Evolutionary conservation across 1,140 invertebrate species (phyloP), one percentile per base, ranked within the genome.

Genomic region (Scylla paramamosain): DNA sequence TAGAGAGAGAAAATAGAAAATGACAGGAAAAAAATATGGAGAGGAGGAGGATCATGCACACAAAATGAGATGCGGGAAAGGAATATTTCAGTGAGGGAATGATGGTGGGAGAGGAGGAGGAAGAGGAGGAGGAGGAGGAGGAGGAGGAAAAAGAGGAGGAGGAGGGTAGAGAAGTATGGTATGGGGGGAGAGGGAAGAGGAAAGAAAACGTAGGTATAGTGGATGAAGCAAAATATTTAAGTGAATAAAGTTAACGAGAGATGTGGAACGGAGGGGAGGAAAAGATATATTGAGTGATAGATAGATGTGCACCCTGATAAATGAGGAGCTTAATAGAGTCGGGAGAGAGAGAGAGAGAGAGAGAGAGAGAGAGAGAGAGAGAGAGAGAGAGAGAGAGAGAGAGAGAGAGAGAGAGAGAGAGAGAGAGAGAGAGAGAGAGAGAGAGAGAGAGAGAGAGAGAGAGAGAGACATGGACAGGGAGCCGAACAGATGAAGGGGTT

Each of bases 261-360:
- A n/a, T 20, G 67, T n/a, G 67, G n/a, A 77, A n/a, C 67, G 67
- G 67, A 77, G 67, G 67, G 67, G 67, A 25, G 67, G 67, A n/a
- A 77, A 77, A 77, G 67, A 77, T 77, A 77, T 77, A 77, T 77
- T 77, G 67, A 77, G 25, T 77, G 67, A 77, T 77, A 77, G 67
- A 77, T 77, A 77, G 67, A 77, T 77, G 67, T 77, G 67, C 67
- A 77, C 67, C 67, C 67, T 77, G 67, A 77, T 77, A 77, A 77
- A 77, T 77, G 67, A 77, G 67, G 67, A 77, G 67, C 67, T 77
- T 77, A 77, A 77, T 77, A 77, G 67, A 77, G 67, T 77, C 67
- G 67, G 20, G 67, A 67, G 59, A 67, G 59, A 67, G 59, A 67
- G 59, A 67, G 59, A 67, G 59, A 67, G 59, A 67, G 59, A 67